Evolutionary conservation across 2,888 invertebrate genomes (phyloP), one percentile per base, ranked within the genome.

Genomic region (Chironomus riparius): DNA sequence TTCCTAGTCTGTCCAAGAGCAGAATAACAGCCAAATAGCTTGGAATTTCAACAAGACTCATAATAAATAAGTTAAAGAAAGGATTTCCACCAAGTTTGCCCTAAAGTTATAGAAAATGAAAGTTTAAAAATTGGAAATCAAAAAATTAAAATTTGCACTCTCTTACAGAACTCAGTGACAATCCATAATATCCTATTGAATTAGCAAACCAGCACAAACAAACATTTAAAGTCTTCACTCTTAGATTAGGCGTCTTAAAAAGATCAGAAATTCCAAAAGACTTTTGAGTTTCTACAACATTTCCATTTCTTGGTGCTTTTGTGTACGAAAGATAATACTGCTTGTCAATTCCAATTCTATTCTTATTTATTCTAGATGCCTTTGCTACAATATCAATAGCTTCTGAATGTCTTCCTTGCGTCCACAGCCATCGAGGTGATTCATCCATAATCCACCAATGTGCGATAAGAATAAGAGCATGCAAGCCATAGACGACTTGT

Each of bases 361-460:
- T 89, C 65, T 87, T 87, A 81, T 94, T 94, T 79, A 87, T 88
- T 81, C 88, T 89, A n/a, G 93, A 82, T n/a, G 90, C 94, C 80
- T 88, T 91, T 79, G 89, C 87, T 4, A 93, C 88, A 77, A 94
- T 92, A 10, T 87, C 86, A 0, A 93, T 87, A 0, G 94, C 90
- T 83, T 94, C 92, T 71, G 87, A 86, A 0, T 87, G 85, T 69
- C 90, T 86, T 0, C 93, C 94, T 81, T 94, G 92, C 48, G 91
- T 89, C 94, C 94, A 94, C 6, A 94, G 83, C 94, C 94, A 95
- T 15, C 94, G 87, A 0, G 94, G 93, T 6, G 94, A 94, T 84
- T 95, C 94, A 79, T 94, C 94, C 88, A 95, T 91, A 4, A 93
- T 84, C 94, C 94, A 94, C 88, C 92, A 93, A 81, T 94, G 93